Evolutionary conservation across 37 sponge, comb jelly and placozoan genomes (phyloP), one percentile per base, ranked within the genome.

Genomic region (Chondrosia reniformis): DNA sequence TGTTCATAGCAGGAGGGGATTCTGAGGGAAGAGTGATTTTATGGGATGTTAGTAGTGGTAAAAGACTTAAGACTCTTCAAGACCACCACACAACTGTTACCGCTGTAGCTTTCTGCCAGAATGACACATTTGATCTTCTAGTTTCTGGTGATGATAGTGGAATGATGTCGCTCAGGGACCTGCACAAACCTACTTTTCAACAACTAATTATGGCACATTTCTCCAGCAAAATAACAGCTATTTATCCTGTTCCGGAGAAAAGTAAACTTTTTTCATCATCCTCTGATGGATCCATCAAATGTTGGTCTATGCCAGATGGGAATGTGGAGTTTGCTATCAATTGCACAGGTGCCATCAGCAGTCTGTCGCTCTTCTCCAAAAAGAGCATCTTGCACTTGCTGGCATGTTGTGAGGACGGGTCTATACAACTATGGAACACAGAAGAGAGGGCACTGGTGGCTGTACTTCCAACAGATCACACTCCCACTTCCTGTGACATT

Each of bases 31-130:
- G 42, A 25, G 85, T 87, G 34, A 45, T 43, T 13, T 55, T 91
- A 40, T 91, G 92, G 92, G 67, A 82, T 28, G 30, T 84, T 12
- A 49, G 36, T 24, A 73, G 55, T 0, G 88, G 85, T 22, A 77
- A 65, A 41, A 76, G 64, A 19, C 78, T 91, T 22, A 80, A 75
- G 79, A 76, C 49, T 1, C 79, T 91, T 33, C 38, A 25, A 1
- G 76, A 84, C 56, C 88, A 87, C 74, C 40, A 41, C 13, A 8
- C 71, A 7, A 63, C 76, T 67, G 80, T 90, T 12, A 39, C 79
- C 8, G 24, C 67, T 32, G 91, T 90, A 8, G 45, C 67, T 13
- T 86, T 86, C 52, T 28, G 41, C 17, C 64, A 76, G 33, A 30
- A 43, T 12, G 40, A 19, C 0, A 28, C 75, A n/a, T 21, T 32